Evolutionary conservation across 2,888 invertebrate species (phyloP).

Genomic region (Zaprionus lineosus): DNA sequence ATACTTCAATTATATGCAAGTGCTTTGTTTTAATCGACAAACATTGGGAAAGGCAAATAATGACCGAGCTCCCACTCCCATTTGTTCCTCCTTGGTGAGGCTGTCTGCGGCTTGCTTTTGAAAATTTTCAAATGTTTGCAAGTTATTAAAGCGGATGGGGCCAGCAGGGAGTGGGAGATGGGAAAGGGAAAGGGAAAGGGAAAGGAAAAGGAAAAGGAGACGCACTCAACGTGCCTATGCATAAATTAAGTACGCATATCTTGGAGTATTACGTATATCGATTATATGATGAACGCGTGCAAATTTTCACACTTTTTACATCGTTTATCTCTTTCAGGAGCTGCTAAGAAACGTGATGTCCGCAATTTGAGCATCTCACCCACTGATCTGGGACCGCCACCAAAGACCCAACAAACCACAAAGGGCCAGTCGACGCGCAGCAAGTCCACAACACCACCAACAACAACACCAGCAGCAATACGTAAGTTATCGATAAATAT

Average conservation of each 20-base stretch:
- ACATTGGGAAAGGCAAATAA: conserved; percentile 59
- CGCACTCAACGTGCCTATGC: conserved; percentile 58
- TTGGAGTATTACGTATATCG: conserved; percentile 5
- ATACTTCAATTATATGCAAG: conserved; percentile 70
- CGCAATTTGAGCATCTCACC: conserved; percentile 83
- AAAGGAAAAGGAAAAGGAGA: conserved; percentile 4
- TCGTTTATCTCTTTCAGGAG: conserved; percentile 74
- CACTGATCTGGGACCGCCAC: conserved; percentile 83
- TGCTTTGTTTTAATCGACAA: conserved; percentile 72
- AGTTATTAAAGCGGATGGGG: conserved; percentile 1
- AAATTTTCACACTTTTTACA: conserved; percentile 16
- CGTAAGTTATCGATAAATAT: conserved; percentile 73
- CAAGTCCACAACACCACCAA: conserved; percentile 73
- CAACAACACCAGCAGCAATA: conserved; percentile 72
- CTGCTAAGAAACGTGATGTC: conserved; percentile 83
- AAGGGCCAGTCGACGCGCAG: conserved; percentile 80
- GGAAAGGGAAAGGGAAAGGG: background rate
- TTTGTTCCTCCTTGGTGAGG: background rate
- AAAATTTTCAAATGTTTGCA: conserved; percentile 18
- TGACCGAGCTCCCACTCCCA: background rate
- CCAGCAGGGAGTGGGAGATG: too few species aligned
- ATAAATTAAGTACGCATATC: conserved; percentile 57
- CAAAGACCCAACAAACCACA: conserved; percentile 82
- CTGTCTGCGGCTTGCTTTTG: too few species aligned
- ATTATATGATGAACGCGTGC: background rate